These are phyloP conservation scores for Eudasyphora cyanicolor DNA, from an alignment of 2,888 invertebrate genomes.

Conservation along the genomic window DNA sequence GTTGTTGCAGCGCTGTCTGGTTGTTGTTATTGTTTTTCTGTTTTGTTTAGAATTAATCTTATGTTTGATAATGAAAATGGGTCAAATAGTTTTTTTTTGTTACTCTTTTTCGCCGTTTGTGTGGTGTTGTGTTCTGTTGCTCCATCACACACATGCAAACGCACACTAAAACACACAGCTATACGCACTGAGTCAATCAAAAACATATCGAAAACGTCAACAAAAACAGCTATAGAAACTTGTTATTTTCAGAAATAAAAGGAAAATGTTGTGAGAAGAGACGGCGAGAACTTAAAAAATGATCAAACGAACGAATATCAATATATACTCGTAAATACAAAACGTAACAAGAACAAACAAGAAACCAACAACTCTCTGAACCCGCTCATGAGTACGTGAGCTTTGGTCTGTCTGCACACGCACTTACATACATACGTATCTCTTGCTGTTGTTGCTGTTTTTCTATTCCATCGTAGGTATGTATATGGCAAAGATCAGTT, in stretches of 20 bases:
- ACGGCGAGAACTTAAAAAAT: background rate
- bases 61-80: slow-evolving; percentile 80
- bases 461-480: background rate
- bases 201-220: slow-evolving; percentile 4
- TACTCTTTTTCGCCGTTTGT: slow-evolving; percentile 25
- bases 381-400: background rate
- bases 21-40: slow-evolving; percentile 60
- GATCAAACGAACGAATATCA: background rate
- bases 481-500: too few relatives aligned
- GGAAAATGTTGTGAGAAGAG: slow-evolving; percentile 18
- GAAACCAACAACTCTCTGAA: too few relatives aligned
- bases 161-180: slow-evolving; percentile 34
- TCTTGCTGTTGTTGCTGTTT: background rate
- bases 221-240: background rate
- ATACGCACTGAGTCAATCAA: slow-evolving; percentile 1
- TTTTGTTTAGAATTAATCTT: slow-evolving; percentile 80
- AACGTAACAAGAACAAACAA: background rate
- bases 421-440: too few relatives aligned
- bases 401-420: background rate
- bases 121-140: slow-evolving; percentile 61
- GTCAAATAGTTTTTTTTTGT: slow-evolving; percentile 73
- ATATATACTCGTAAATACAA: slow-evolving; percentile 10
- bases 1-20: slow-evolving; percentile 17
- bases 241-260: slow-evolving; percentile 4
- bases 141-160: slow-evolving; percentile 72